Conservation (phyloP, 2,797 vertebrate genomes). For the Rhinogobio ventralis region DNA sequence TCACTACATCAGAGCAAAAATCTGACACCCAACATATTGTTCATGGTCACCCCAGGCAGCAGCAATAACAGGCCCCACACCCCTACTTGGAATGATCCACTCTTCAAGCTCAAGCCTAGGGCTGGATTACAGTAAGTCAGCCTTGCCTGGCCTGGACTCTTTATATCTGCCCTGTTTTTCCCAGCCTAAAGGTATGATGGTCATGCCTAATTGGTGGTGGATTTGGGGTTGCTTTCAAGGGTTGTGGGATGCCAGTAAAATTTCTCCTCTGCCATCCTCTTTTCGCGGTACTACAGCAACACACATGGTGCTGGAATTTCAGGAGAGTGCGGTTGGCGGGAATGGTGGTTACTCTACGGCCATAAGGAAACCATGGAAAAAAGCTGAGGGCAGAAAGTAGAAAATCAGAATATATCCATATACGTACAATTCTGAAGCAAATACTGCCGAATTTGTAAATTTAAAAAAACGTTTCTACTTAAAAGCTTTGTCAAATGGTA, state of each 20-base stretch:
- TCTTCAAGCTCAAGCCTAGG: conserved; percentile 48
- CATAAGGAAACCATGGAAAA: conserved; percentile 23
- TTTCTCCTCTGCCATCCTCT: conserved; percentile 24
- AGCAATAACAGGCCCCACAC: conserved; percentile 69
- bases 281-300: conserved; percentile 39
- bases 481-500: neutral
- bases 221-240: conserved; percentile 55
- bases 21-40: conserved; percentile 58
- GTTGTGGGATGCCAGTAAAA: conserved; percentile 47
- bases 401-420: neutral
- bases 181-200: conserved; percentile 46
- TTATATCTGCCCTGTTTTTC: conserved; percentile 29
- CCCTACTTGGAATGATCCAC: conserved; percentile 63
- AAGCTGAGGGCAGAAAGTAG: neutral
- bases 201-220: conserved; percentile 32
- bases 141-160: neutral
- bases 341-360: neutral
- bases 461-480: neutral
- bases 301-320: conserved; percentile 50
- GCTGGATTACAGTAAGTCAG: conserved; percentile 22
- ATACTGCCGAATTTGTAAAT: neutral
- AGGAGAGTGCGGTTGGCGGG: neutral
- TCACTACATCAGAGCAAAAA: conserved; percentile 21
- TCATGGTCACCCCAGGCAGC: conserved; percentile 62
- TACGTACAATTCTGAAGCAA: neutral